phyloP scores from a whole-genome alignment of 2,888 invertebrate genomes.

The Hanleya hanleyi region DNA sequence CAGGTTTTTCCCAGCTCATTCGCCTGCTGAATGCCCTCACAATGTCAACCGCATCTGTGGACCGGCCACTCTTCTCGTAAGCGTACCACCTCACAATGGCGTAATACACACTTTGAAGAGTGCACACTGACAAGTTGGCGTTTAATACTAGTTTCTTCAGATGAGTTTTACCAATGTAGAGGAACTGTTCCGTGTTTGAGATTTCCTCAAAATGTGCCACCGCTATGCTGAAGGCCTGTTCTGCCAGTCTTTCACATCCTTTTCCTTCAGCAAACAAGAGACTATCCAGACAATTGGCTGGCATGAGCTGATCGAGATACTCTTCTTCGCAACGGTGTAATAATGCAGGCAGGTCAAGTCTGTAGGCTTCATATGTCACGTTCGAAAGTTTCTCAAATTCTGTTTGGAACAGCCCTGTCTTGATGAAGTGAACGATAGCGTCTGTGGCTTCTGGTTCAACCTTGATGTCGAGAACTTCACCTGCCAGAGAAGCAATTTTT shows the following conservation, averaged over 20 bases:
- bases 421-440: not conserved
- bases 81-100: not conserved
- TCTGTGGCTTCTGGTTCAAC: not conserved
- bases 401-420: not conserved
- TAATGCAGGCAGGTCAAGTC: not conserved
- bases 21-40: no score
- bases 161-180: not conserved
- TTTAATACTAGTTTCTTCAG: not conserved
- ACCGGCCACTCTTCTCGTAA: not conserved
- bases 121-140: not conserved
- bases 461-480: not conserved
- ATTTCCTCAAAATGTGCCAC: not conserved
- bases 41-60: not conserved
- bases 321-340: not conserved
- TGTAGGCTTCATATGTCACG: not conserved
- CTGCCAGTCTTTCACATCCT: not conserved
- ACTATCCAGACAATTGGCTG: not conserved
- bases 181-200: not conserved
- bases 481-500: not conserved
- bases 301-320: not conserved
- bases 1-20: no score
- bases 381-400: not conserved
- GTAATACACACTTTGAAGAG: not conserved
- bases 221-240: not conserved
- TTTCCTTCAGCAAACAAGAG: not conserved